Evolutionary conservation across 2,113 vertebrate genomes (phyloP).

Genomic region (Guaruba guarouba): DNA sequence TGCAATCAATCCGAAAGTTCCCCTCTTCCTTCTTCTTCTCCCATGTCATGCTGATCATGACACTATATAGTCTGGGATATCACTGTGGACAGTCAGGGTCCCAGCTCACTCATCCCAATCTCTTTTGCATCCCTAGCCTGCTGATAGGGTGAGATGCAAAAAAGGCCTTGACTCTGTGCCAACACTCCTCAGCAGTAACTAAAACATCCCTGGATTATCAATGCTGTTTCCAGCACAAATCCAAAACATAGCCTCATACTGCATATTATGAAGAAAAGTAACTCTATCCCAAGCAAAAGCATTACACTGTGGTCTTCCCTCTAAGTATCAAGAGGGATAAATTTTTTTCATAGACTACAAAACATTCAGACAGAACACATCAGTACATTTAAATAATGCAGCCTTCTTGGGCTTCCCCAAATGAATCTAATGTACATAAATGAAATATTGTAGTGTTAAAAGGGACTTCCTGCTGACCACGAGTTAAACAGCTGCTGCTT

Average conservation of each 20-base stretch:
- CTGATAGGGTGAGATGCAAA: neutral
- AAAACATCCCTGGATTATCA: neutral
- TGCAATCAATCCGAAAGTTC: neutral
- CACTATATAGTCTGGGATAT: neutral
- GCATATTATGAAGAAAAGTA: neutral
- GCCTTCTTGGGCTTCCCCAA: neutral
- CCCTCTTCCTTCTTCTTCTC: neutral
- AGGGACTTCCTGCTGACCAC: neutral
- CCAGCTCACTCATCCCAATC: neutral
- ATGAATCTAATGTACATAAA: neutral
- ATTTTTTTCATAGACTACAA: neutral
- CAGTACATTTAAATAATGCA: neutral
- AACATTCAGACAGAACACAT: neutral
- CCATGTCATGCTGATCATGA: neutral
- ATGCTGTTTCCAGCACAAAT: neutral
- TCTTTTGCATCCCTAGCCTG: neutral
- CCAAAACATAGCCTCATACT: neutral
- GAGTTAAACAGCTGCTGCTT: neutral
- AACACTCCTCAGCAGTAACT: neutral
- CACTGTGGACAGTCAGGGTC: neutral
- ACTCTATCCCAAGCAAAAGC: neutral
- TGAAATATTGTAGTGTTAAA: neutral
- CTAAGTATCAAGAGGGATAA: neutral
- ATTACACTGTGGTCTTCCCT: neutral
- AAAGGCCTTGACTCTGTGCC: neutral